phyloP scores from a whole-genome alignment of 2,888 invertebrate species.

The Eucera pruinosa region DNA sequence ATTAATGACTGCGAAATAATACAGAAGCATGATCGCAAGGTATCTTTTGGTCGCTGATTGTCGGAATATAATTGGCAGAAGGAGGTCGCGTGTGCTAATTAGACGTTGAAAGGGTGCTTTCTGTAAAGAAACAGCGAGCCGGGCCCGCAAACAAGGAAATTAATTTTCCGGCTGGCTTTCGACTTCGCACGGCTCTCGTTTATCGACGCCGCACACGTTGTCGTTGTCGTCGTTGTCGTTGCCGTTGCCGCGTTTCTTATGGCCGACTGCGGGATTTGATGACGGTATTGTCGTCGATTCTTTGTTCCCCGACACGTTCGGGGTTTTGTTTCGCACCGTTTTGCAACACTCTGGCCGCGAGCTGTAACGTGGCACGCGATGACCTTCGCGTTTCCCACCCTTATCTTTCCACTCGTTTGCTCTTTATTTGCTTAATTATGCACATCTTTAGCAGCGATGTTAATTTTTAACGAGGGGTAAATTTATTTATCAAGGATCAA shows the following conservation, averaged over 20 bases:
- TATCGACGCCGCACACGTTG: constrained; percentile 1
- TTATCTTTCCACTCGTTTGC: neutral
- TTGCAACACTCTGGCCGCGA: neutral
- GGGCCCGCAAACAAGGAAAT: constrained; percentile 20
- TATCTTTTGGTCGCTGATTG: neutral
- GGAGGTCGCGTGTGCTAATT: constrained; percentile 42
- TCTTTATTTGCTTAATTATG: neutral
- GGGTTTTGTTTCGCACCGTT: constrained; percentile 5
- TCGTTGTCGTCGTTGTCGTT: constrained; percentile 7
- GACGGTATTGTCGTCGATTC: constrained; percentile 3
- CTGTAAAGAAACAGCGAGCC: neutral
- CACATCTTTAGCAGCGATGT: too few relatives aligned
- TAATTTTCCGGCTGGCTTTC: constrained; percentile 40
- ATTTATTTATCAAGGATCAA: too few relatives aligned
- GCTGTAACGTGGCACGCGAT: neutral
- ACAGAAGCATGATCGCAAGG: neutral
- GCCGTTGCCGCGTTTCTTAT: too few relatives aligned
- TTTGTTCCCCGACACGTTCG: constrained; percentile 20
- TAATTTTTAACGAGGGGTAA: too few relatives aligned
- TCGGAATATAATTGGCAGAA: constrained; percentile 11
- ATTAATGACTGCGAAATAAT: neutral
- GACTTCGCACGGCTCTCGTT: constrained; percentile 12
- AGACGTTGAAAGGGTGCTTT: constrained; percentile 9
- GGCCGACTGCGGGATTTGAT: constrained; percentile 17
- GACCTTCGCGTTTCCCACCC: neutral